These are phyloP conservation scores for Anolis carolinensis DNA, from an alignment of 2,113 vertebrate genomes.

Conservation along the genomic window DNA sequence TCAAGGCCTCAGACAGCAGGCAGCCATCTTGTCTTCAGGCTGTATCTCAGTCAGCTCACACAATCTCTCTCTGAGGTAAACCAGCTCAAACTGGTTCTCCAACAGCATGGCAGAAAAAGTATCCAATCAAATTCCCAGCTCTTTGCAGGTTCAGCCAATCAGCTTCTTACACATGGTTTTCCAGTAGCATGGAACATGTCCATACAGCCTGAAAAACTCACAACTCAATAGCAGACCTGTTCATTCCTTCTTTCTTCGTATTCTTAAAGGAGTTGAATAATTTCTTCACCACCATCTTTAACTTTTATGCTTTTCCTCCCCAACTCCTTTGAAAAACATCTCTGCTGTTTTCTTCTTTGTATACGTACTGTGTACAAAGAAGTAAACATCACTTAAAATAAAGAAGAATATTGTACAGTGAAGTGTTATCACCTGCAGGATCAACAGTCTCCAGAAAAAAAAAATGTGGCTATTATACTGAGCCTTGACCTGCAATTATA, in stretches of 20 bases:
- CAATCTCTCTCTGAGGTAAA: too few relatives aligned
- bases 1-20: too few relatives aligned
- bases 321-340: slow-evolving; percentile 1
- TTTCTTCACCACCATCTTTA: slow-evolving; percentile 27
- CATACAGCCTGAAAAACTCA: too few relatives aligned
- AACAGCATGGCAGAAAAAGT: too few relatives aligned
- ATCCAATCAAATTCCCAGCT: too few relatives aligned
- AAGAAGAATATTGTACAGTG: slow-evolving; percentile 9
- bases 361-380: background rate
- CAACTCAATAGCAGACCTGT: background rate
- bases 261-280: slow-evolving; percentile 26
- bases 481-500: background rate
- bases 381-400: slow-evolving; percentile 23
- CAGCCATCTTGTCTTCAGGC: too few relatives aligned
- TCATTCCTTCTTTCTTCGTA: slow-evolving; percentile 42
- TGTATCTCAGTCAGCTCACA: too few relatives aligned
- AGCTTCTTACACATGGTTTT: too few relatives aligned
- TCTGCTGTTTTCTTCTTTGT: slow-evolving; percentile 1
- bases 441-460: too few relatives aligned
- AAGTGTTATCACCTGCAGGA: background rate
- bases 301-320: slow-evolving; percentile 34
- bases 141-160: too few relatives aligned
- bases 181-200: too few relatives aligned
- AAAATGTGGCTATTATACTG: background rate
- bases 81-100: too few relatives aligned